Evolutionary conservation across 2,888 invertebrate species (phyloP), one percentile per base, ranked within the genome.

Genomic region (Oscheius myriophilus): DNA sequence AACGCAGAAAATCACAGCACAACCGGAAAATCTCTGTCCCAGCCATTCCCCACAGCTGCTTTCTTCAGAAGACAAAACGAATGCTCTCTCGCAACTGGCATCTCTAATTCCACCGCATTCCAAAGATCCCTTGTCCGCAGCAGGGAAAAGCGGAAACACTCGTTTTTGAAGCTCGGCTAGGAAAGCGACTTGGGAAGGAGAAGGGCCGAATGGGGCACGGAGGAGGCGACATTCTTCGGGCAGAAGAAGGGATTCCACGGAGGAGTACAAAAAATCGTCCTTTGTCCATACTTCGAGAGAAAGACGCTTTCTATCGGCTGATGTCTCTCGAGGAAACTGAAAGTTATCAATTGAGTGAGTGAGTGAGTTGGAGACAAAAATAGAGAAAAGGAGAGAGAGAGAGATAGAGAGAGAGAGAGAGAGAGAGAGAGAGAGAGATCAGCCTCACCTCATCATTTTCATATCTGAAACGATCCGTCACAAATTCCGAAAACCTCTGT

Each of bases 391-490:
- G n/a, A n/a, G n/a, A n/a, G n/a, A n/a, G n/a, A n/a, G n/a, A n/a
- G n/a, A n/a, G n/a, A n/a, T n/a, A n/a, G n/a, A n/a, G n/a, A n/a
- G n/a, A n/a, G n/a, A n/a, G n/a, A 14, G 45, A 61, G 23, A 54
- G 33, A 6, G 33, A 33, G 9, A 6, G 3, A 33, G 33, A 33
- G 9, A 3, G 9, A 33, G 33, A 33, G 25, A 6, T 26, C 41
- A 21, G 6, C 9, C 42, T 49, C 49, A 81, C 82, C 74, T 75
- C 72, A 14, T 71, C 73, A 57, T 82, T 65, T 26, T 73, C 71
- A 21, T 75, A 70, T n/a, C 58, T 67, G 64, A 84, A 83, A 12
- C 79, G 59, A 25, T 70, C 68, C 45, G 82, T 81, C 25, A 84
- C 72, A 58, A 82, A 85, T 4, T 78, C 69, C 67, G 85, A 63